Conservation (phyloP, 1,140 invertebrate species). For the Arion vulgaris region DNA sequence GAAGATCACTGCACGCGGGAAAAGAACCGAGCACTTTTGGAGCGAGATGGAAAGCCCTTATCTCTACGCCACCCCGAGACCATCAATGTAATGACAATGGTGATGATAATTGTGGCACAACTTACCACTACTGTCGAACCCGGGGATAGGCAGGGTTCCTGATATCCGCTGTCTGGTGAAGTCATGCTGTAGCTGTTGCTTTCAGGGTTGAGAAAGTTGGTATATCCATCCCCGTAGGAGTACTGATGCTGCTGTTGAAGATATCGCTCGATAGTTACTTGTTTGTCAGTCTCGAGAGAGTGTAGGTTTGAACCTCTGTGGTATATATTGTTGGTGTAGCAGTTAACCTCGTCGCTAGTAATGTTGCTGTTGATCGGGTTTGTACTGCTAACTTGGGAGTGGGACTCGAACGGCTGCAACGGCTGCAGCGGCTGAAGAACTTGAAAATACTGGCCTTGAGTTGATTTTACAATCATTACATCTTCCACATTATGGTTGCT, state of each 20-base stretch:
- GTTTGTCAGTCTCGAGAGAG: constrained; percentile 37
- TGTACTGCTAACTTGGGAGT: constrained; percentile 13
- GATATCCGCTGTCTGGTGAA: constrained; percentile 64
- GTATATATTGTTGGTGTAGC: constrained; percentile 25
- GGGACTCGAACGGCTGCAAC: constrained; percentile 34
- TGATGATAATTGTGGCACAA: too few relatives aligned
- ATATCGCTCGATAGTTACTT: constrained; percentile 51
- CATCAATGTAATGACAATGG: too few relatives aligned
- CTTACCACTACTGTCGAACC: neutral
- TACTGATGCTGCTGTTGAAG: constrained; percentile 48
- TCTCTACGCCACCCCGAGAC: too few relatives aligned
- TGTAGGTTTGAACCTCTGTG: neutral
- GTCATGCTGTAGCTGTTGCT: constrained; percentile 54
- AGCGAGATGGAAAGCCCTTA: too few relatives aligned
- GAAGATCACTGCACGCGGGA: too few relatives aligned
- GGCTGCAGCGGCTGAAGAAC: constrained; percentile 47
- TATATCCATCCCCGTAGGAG: constrained; percentile 38
- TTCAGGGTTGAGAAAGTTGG: constrained; percentile 11
- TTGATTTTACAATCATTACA: constrained; percentile 33
- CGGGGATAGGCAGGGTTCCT: constrained; percentile 61
- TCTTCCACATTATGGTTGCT: neutral
- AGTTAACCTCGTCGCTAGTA: neutral
- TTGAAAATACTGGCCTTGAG: constrained; percentile 42
- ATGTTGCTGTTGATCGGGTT: constrained; percentile 12
- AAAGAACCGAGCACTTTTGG: too few relatives aligned